Evolutionary conservation across 1,140 invertebrate species (phyloP), one percentile per base, ranked within the genome.

Genomic region (Sipha flava): DNA sequence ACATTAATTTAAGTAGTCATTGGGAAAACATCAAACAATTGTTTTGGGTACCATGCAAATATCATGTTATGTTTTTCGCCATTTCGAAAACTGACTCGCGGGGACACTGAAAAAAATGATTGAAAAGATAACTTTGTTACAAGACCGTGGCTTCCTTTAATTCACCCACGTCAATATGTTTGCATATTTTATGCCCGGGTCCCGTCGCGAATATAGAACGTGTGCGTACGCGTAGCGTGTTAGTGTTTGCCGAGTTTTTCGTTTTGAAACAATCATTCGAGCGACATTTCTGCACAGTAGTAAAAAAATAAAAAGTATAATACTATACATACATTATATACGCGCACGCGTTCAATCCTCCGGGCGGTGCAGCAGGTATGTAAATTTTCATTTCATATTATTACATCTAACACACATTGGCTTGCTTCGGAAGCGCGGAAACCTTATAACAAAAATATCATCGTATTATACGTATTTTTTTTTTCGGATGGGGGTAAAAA

Each of bases 381-480:
- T 77, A 77, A 77, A 77, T 77, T 77, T 77, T 59, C 52, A 26
- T 77, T 59, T 77, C 34, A 29, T 29, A 59, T 77, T 77, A 59
- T 77, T 77, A 77, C 73, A 34, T 54, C 49, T 59, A 77, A 77
- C 59, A 77, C n/a, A 29, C 66, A n/a, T 29, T 7, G 23, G 52
- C 52, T 75, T n/a, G 68, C 31, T 9, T 49, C 31, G 31, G 62
- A 73, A 31, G 26, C 70, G 29, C 31, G 23, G 49, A 77, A 77
- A 77, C 73, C 73, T 59, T 59, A 77, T 59, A 77, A 77, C 73
- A 43, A 43, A 77, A 75, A 75, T 75, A 75, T 75, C 70, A 9
- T 75, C 70, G 49, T 75, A 75, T 70, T 47, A 59, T 77, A 40
- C 43, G 21, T 14, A 57, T 4, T 75, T 57, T 14, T 73, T 52